Evolutionary conservation across 2,888 invertebrate species (phyloP), one percentile per base, ranked within the genome.

Genomic region (Dryocosmus kuriphilus): DNA sequence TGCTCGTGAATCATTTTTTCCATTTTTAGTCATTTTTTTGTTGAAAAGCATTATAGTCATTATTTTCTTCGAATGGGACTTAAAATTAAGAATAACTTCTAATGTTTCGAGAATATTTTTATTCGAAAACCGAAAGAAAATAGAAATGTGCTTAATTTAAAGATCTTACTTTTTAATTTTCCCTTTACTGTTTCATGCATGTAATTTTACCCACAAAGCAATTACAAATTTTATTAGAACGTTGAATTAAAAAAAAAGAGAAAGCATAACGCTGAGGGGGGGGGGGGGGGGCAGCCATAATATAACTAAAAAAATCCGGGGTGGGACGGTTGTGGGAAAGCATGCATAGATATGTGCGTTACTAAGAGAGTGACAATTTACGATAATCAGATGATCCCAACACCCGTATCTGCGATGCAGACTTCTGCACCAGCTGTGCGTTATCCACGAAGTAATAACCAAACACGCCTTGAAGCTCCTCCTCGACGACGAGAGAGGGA

Each of bases 371-470:
- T 82, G 84, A 81, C 80, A 83, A 82, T 88, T 86, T 88, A 80
- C 81, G 83, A 86, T 85, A 88, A 79, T 81, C 88, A 92, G 92
- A 92, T 93, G 92, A 92, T 92, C 83, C 91, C 92, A 80, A 92
- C 92, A 77, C 92, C 92, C 71, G 92, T 92, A 80, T 89, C 91
- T 80, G 90, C 91, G 80, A 91, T 91, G 91, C 91, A 91, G 86
- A 91, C 91, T 75, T 91, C 89, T 81, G 91, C 89, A 67, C 91
- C 90, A 71, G 90, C 91, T 76, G 90, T 91, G 61, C 88, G 91
- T 76, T 92, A 91, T 80, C 88, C 88, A 80, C 87, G 92, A 4
- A 89, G 87, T 77, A 67, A 19, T 19, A 2, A 71, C 41, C 79
- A 71, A 65, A 41, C 74, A 41, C 76, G 74, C n/a, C 71, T 75